Percentiles rank a stretch among this genome's conserved stretches.
phyloP scores from a whole-genome alignment of 2,888 invertebrate species.

The Eremobia ochroleuca region DNA sequence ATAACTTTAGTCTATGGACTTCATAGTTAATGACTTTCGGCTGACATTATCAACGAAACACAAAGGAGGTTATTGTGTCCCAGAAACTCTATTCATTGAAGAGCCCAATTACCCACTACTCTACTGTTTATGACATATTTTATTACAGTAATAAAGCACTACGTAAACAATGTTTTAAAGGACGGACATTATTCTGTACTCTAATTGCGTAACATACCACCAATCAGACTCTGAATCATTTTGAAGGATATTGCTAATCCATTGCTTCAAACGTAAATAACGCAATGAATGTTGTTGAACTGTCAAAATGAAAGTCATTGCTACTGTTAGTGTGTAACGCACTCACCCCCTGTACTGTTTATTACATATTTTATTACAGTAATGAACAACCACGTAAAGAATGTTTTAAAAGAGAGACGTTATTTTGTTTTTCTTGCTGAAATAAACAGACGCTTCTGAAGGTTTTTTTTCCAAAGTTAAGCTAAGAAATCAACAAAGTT shows the following conservation, averaged over 20 bases:
- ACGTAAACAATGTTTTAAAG: conserved; percentile 1
- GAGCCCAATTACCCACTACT: conserved; percentile 54
- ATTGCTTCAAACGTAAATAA: neutral
- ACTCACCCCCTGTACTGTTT: neutral
- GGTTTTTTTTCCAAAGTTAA: conserved; percentile 35
- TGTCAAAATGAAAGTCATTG: neutral
- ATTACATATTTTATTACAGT: neutral
- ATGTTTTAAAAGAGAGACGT: too few species aligned
- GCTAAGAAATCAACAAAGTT: conserved; percentile 43
- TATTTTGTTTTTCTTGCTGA: conserved; percentile 9
- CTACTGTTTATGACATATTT: conserved; percentile 59
- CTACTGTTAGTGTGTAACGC: neutral
- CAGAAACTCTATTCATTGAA: conserved; percentile 52
- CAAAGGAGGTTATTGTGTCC: conserved; percentile 55
- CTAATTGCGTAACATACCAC: neutral
- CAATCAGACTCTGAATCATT: neutral
- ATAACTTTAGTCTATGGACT: conserved; percentile 40
- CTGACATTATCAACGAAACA: conserved; percentile 45
- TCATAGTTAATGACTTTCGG: conserved; percentile 49
- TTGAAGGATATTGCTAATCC: neutral
- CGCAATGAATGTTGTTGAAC: neutral
- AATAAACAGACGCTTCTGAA: conserved; percentile 15
- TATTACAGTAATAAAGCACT: conserved; percentile 50
- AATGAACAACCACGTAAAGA: neutral
- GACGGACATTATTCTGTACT: neutral